These are phyloP conservation scores for Brenthis daphne DNA, from an alignment of 2,888 invertebrate genomes.

Conservation along the genomic window DNA sequence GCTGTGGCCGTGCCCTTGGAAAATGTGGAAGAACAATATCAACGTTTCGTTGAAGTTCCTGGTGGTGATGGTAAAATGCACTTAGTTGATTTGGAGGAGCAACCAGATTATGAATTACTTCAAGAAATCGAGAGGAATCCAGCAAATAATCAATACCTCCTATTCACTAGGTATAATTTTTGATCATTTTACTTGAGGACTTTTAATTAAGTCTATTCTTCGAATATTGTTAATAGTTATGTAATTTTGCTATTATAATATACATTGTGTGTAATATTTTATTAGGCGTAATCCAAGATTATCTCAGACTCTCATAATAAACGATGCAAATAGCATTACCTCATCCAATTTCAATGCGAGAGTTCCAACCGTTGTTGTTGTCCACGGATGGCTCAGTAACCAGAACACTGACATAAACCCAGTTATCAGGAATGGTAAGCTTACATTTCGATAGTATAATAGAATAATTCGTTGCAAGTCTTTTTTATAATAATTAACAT, in stretches of 20 bases:
- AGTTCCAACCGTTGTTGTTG: slow-evolving; percentile 50
- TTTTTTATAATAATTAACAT: background rate
- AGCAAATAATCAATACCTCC: slow-evolving; percentile 49
- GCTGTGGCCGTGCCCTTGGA: slow-evolving; percentile 45
- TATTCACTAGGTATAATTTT: slow-evolving; percentile 53
- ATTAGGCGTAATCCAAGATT: slow-evolving; percentile 48
- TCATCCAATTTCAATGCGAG: slow-evolving; percentile 53
- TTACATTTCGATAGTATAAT: background rate
- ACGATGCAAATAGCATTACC: slow-evolving; percentile 47
- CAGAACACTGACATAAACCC: slow-evolving; percentile 45
- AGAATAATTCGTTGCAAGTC: too few species aligned
- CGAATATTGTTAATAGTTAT: background rate
- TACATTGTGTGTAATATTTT: background rate
- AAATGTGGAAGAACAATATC: slow-evolving; percentile 43
- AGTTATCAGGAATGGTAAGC: slow-evolving; percentile 49
- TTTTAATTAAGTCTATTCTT: too few species aligned
- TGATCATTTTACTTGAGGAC: too few species aligned
- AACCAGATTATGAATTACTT: slow-evolving; percentile 47
- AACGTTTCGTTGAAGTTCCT: slow-evolving; percentile 49
- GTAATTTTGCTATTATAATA: background rate
- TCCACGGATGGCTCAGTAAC: slow-evolving; percentile 57
- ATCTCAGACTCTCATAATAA: slow-evolving; percentile 48
- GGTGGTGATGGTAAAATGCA: slow-evolving; percentile 50
- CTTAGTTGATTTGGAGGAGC: slow-evolving; percentile 51
- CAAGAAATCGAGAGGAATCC: slow-evolving; percentile 49